Evolutionary conservation across 1,140 invertebrate genomes (phyloP).

Genomic region (Eueides isabella): DNA sequence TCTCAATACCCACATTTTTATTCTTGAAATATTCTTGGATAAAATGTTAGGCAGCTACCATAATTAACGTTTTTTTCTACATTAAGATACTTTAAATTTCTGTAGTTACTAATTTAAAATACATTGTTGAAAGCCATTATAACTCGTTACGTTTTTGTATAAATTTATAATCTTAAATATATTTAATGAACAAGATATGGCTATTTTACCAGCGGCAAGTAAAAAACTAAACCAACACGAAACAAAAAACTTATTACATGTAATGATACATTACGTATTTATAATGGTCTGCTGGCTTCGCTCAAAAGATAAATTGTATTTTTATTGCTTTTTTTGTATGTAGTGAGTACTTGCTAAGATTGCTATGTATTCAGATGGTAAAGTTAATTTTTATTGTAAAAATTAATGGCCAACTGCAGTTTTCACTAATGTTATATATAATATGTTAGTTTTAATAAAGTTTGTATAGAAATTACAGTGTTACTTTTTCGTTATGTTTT

Average conservation of each 20-base stretch:
- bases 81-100: too few species aligned
- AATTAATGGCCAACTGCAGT: not conserved
- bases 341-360: not conserved
- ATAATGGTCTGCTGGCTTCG: not conserved
- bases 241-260: not conserved
- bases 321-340: not conserved
- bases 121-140: too few species aligned
- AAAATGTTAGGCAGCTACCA: too few species aligned
- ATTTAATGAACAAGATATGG: not conserved
- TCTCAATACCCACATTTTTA: too few species aligned
- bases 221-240: not conserved
- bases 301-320: not conserved
- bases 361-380: not conserved
- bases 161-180: not conserved
- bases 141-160: not conserved
- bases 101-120: too few species aligned
- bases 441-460: too few species aligned
- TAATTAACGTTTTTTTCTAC: too few species aligned
- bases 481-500: too few species aligned
- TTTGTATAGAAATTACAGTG: too few species aligned
- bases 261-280: slow-evolving; percentile 1
- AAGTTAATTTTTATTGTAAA: not conserved
- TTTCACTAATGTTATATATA: not conserved
- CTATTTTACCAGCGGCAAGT: not conserved
- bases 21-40: too few species aligned